Base-by-base conservation (phyloP, 2,888 invertebrate species). In the Agonopterix alstromeriana region DNA sequence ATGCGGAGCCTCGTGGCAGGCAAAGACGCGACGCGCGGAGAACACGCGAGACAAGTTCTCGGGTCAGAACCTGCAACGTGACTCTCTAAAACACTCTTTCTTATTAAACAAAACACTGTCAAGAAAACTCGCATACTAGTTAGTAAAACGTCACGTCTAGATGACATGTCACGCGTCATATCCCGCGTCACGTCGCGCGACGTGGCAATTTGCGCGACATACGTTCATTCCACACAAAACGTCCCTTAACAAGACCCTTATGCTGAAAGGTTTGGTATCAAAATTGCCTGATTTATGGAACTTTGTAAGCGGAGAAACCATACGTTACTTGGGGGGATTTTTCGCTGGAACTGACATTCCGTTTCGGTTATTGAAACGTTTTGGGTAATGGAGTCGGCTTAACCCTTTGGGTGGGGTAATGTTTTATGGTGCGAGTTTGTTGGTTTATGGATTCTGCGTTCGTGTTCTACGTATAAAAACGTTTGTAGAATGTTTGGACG, bases 131-230 rank as follows among this genome's bases (percentile, higher is more conserved):
- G 46, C 46, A 46, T 49, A 52, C 58, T 58, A 61, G 61, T 63
- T 61, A 63, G 61, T 54, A 50, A 53, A 49, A 58, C 54, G 65
- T 59, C 62, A 59, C 42, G 54, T 50, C 45, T 44, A 57, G 59
- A 61, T 65, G 61, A 60, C 58, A 50, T 58, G 65, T 67, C 67
- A 67, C 62, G 63, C 62, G 54, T 64, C 65, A 61, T 60, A 62
- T 62, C 64, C 62, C 49, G 49, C 35, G 40, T 46, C 46, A 46
- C 46, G 46, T 36, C 7, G 52, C 51, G 51, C 48, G 52, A 56
- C 57, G 51, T 50, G 53, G 52, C 54, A 54, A 56, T 53, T 57
- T 51, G 47, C 40, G 46, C 42, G 46, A 42, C 46, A 35, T 10
- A 27, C 10, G 38, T 38, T 38, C 27, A 27, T 27, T 7, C 5